A percentile compares a stretch with the other conserved stretches of the same genome.
These are phyloP conservation scores for Microcebus lehilahytsara DNA, from an alignment of 2,113 vertebrate genomes.

Conservation along the genomic window DNA sequence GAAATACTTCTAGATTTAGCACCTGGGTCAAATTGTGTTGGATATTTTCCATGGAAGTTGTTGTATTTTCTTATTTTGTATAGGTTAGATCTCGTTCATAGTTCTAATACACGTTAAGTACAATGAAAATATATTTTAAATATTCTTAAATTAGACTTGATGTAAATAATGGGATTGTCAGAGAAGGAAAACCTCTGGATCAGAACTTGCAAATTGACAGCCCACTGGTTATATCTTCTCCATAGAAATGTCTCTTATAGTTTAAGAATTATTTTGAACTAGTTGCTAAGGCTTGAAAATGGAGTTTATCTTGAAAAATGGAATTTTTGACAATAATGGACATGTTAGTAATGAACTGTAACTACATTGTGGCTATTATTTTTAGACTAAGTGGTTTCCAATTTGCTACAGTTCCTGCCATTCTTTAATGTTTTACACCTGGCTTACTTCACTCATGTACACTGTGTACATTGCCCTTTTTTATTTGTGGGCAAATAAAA, in stretches of 20 bases:
- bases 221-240: not conserved
- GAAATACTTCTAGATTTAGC: constrained; percentile 1
- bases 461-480: not conserved
- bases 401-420: not conserved
- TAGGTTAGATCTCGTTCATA: not conserved
- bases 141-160: not conserved
- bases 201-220: not conserved
- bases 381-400: not conserved
- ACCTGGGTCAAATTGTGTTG: constrained; percentile 6
- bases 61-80: not conserved
- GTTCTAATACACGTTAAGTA: not conserved
- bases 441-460: not conserved
- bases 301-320: constrained; percentile 1
- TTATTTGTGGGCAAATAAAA: constrained; percentile 32
- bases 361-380: not conserved
- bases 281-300: not conserved
- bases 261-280: not conserved
- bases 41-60: not conserved
- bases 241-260: not conserved
- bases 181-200: not conserved
- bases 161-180: not conserved
- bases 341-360: not conserved
- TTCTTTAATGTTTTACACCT: not conserved
- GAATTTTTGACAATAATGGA: not conserved
- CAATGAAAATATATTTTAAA: not conserved